Base-by-base conservation (phyloP, 1,140 invertebrate species). In the Neomicropteryx cornuta region DNA sequence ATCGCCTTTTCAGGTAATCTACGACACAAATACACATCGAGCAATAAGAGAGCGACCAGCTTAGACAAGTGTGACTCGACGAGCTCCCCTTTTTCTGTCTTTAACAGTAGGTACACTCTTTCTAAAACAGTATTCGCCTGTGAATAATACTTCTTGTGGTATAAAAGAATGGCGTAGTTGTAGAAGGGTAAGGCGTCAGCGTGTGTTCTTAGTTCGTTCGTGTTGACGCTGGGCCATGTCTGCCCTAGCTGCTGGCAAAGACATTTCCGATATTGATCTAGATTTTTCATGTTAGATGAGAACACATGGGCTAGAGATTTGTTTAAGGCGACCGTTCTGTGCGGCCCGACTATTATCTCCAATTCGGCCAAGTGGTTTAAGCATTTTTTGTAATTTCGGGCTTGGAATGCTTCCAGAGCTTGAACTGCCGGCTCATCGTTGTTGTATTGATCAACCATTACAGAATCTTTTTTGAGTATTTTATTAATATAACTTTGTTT, bases 91-190 rank as follows among this genome's bases (percentile, higher is more conserved):
- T 46, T 56, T 60, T 5, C 45, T 46, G 41, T 66, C 62, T 42
- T 60, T 58, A n/a, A 66, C 51, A 39, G 51, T 56, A 24, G 43
- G n/a, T 61, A 47, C 51, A 55, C 44, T 45, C 58, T 72, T 66
- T 82, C 81, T 33, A 92, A 66, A 30, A 89, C 73, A 16, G 75
- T 69, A 11, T 86, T 58, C 4, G 87, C 80, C 37, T 77, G 70
- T 30, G 75, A 76, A 55, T 86, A 87, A 53, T 92, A 82, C 39
- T 76, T 73, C 1, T 79, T 74, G 49, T 89, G 84, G 57, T 82
- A 92, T 3, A 87, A 68, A 6, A 91, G 51, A 1, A 93, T 75
- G 2, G 87, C 85, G 51, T 88, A 83, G 57, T 91, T 92, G 54
- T 84, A 93, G 32, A 76, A 71, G 14, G 75, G 60, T 49, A 81